Conservation (phyloP, 2,888 invertebrate genomes). For the Drosophila glabriapex region DNA sequence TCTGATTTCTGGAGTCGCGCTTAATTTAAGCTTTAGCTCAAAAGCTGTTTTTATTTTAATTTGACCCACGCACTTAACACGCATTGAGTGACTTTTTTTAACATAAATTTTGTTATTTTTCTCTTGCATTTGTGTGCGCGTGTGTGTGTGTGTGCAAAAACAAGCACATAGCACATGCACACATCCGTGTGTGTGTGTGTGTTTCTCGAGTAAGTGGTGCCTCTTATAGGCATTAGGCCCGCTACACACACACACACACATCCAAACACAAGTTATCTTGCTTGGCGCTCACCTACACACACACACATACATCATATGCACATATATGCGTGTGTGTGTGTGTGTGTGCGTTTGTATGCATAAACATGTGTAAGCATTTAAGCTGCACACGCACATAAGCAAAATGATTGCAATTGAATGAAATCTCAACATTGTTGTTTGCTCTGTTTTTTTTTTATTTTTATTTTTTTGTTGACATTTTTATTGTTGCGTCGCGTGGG, state of each 20-base stretch:
- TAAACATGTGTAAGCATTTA: conserved; percentile 24
- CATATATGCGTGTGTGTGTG: conserved; percentile 1
- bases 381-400: conserved; percentile 17
- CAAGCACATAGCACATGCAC: conserved; percentile 8
- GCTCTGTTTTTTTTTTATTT: neutral
- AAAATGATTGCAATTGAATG: conserved; percentile 28
- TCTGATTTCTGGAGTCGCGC: conserved; percentile 32
- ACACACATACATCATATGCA: conserved; percentile 1
- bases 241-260: conserved; percentile 12
- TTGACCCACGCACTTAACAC: conserved; percentile 37
- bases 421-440: conserved; percentile 29
- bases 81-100: conserved; percentile 5
- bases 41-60: conserved; percentile 15
- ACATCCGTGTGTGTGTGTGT: conserved; percentile 2
- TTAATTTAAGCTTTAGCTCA: conserved; percentile 48
- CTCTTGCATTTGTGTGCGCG: conserved; percentile 5
- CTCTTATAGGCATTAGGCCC: conserved; percentile 21
- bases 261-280: conserved; percentile 19
- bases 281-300: neutral
- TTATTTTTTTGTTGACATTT: conserved; percentile 3
- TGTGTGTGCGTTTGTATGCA: neutral
- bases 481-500: conserved; percentile 29
- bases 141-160: conserved; percentile 14
- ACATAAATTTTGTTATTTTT: conserved; percentile 18
- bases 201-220: conserved; percentile 13